Base-by-base conservation (phyloP, 2,888 invertebrate species). In the Vandiemenella viatica region DNA sequence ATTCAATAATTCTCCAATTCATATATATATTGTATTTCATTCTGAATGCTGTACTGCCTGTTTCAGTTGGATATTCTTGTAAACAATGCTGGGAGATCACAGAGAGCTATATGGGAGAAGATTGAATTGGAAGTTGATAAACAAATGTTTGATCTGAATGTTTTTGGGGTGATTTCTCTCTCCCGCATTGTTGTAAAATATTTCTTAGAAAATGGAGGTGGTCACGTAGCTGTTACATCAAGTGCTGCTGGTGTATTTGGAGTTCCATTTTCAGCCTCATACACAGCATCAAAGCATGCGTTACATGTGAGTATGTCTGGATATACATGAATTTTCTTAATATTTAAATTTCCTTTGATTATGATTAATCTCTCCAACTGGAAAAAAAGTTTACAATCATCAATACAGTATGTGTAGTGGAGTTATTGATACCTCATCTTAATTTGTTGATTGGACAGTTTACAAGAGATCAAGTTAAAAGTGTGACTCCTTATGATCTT, bases 1-100 rank as follows among this genome's bases (percentile, higher is more conserved):
- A n/a, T n/a, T n/a, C n/a, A n/a, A n/a, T n/a, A n/a, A n/a, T n/a
- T n/a, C n/a, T n/a, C n/a, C n/a, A n/a, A n/a, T n/a, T n/a, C n/a
- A n/a, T n/a, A n/a, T n/a, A n/a, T n/a, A n/a, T n/a, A n/a, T n/a
- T n/a, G n/a, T n/a, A n/a, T n/a, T n/a, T n/a, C n/a, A n/a, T n/a
- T n/a, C n/a, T n/a, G n/a, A n/a, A n/a, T n/a, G n/a, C n/a, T n/a
- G n/a, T n/a, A 37, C 19, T 37, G 16, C 43, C 46, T 51, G 55
- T 55, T 61, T 44, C 63, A 76, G 68, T 65, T 89, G 38, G 84
- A 89, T 61, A 74, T 88, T 49, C 67, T 89, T 32, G 75, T 89
- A 0, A 85, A 83, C 61, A 89, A 89, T 67, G 87, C 87, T 1
- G 88, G 87, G 0, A 67, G 85, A 48, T 82, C 83, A 6, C 88